Evolutionary conservation across 2,888 invertebrate species (phyloP), one percentile per base, ranked within the genome.

Genomic region (Aquatica leii): DNA sequence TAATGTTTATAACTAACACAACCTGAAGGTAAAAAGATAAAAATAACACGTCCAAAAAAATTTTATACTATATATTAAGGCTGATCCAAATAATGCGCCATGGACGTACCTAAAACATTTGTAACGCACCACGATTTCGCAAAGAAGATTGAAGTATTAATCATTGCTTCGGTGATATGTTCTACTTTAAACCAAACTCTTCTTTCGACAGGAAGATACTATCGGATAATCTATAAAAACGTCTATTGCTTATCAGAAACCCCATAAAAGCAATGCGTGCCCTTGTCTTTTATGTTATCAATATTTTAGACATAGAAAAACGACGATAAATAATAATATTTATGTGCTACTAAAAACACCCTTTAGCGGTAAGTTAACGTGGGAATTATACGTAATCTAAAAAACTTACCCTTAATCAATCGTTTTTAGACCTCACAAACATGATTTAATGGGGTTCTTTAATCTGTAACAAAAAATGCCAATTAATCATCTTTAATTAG

Each of bases 101-200:
- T 62, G 61, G 51, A 61, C 56, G 41, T 56, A 43, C 55, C 31
- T 46, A 20, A 46, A 51, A 52, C 58, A 71, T 71, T 69, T 69
- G 69, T 71, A 71, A 71, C 68, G 69, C 59, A 69, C 67, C 62
- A 59, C 69, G 65, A 67, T 68, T 64, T 58, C 58, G 57, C 51
- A 65, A 66, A 50, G 62, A 57, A 72, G 70, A 72, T 72, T 72
- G 72, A 69, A 66, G 72, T 68, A 72, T 72, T 72, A 69, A 72
- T 72, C 72, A 72, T 70, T 67, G 62, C 49, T 62, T 34, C 53
- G 66, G 73, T 74, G 76, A 76, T 76, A 75, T 73, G 73, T 74
- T 74, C 71, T 71, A 64, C 69, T 72, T 71, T 75, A 72, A 73
- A 75, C 68, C 68, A 68, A 62, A 66, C 67, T 69, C 68, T 66